Base-by-base conservation (phyloP, 1,140 invertebrate species). In the Limonius californicus region DNA sequence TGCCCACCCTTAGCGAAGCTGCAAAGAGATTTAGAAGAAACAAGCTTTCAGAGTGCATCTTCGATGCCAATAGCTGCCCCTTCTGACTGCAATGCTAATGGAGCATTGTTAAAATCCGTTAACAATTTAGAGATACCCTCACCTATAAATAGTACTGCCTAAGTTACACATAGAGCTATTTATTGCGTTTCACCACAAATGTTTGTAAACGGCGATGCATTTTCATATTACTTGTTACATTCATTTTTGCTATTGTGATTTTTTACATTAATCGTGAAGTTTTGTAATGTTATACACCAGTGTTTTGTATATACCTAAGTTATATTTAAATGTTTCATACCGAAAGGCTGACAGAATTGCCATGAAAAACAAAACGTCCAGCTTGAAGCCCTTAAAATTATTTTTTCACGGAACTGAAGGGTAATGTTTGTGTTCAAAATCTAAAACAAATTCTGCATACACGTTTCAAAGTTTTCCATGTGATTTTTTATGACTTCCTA, bases 31-130 rank as follows among this genome's bases (percentile, higher is more conserved):
- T 62, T 80, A 32, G 77, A 80, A 66, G 75, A 79, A 64, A 69
- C 71, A 0, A 80, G 74, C 66, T 79, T 79, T 60, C 73, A 75
- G 42, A 76, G 69, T 54, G 75, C 76, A 9, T 74, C 76, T 2
- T 66, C 74, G 18, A 70, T 74, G 57, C 72, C 76, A 9, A 62
- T 77, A 4, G 68, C 72, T 8, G 71, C 72, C n/a, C 62, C 62
- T 2, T 60, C 73, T 14, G 77, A 80, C 67, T 74, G 70, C 43
- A 80, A 80, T 66, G 76, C 78, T 20, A 79, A 79, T 62, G 76
- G 75, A 8, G 70, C 70, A 16, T 39, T 72, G 4, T 45, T 75
- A 19, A 70, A 73, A 67, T 64, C 68, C 0, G 66, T 76, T 4
- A 64, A 67, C 6, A 72, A 68, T 61, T 62, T 72, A 50, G 69